Conservation (phyloP, 2,888 invertebrate species). For the Andrena hattorfiana region DNA sequence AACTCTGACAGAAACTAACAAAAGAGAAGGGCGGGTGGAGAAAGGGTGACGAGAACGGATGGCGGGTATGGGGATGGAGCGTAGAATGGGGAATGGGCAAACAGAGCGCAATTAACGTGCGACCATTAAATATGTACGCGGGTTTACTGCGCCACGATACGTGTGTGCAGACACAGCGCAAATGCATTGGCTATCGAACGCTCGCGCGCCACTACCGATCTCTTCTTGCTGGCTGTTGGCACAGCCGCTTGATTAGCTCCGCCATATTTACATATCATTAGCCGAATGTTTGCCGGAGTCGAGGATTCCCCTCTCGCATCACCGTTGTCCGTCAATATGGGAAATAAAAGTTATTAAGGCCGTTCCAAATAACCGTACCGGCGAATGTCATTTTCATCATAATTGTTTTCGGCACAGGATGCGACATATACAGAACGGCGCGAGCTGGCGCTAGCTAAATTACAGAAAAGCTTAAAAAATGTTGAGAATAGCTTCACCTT, state of each 20-base stretch:
- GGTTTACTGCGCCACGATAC: constrained; percentile 68
- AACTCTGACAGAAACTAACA: constrained; percentile 75
- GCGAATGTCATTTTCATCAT: neutral
- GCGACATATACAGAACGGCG: neutral
- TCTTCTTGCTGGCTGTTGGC: constrained; percentile 79
- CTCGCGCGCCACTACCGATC: constrained; percentile 75
- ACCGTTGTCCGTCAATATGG: constrained; percentile 53
- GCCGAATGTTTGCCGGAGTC: constrained; percentile 83
- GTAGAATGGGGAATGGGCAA: constrained; percentile 79
- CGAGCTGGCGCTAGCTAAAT: neutral
- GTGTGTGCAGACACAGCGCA: constrained; percentile 71
- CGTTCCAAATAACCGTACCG: constrained; percentile 12
- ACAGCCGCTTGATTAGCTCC: constrained; percentile 84
- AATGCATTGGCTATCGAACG: constrained; percentile 81
- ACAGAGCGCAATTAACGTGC: constrained; percentile 83
- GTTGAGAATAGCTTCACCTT: neutral
- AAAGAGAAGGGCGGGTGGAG: constrained; percentile 69
- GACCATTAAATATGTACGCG: constrained; percentile 83
- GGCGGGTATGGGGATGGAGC: constrained; percentile 64
- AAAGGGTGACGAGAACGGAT: constrained; percentile 66
- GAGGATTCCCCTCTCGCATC: constrained; percentile 72
- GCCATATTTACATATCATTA: constrained; percentile 85
- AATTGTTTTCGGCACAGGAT: neutral
- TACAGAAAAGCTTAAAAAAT: neutral
- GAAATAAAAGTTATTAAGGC: constrained; percentile 57